Conservation (phyloP, 2,888 invertebrate species). For the Adelognathus sp. region DNA sequence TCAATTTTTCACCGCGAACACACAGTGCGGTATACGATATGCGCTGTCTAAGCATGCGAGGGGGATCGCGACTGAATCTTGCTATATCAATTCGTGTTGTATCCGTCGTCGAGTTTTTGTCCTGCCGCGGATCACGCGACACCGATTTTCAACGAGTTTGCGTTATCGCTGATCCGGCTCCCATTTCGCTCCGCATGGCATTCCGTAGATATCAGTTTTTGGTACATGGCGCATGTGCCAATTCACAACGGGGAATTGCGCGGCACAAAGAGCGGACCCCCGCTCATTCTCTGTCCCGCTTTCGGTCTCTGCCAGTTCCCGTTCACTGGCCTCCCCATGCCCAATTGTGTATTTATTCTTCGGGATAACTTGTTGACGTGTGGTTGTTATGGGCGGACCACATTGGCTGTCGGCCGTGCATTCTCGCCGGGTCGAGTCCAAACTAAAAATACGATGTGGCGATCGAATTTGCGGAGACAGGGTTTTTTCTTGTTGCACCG, state of each 20-base stretch:
- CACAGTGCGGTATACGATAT: constrained; percentile 1
- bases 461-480: no score
- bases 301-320: background rate
- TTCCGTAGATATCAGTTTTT: background rate
- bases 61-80: constrained; percentile 33
- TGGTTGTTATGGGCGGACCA: constrained; percentile 31
- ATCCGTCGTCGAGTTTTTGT: background rate
- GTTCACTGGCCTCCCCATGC: no score
- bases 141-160: constrained; percentile 23
- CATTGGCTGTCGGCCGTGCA: constrained; percentile 28
- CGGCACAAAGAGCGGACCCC: background rate
- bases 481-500: no score
- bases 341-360: constrained; percentile 43
- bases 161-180: constrained; percentile 6
- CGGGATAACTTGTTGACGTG: constrained; percentile 58
- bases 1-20: constrained; percentile 40
- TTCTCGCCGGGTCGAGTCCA: constrained; percentile 18
- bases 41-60: constrained; percentile 8
- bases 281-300: background rate
- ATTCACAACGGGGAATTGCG: background rate
- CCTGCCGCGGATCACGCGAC: background rate
- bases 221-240: background rate
- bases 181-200: background rate
- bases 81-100: constrained; percentile 19
- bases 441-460: constrained; percentile 36